phyloP scores from a whole-genome alignment of 2,888 invertebrate genomes.

The Xanthostigma xanthostigma region DNA sequence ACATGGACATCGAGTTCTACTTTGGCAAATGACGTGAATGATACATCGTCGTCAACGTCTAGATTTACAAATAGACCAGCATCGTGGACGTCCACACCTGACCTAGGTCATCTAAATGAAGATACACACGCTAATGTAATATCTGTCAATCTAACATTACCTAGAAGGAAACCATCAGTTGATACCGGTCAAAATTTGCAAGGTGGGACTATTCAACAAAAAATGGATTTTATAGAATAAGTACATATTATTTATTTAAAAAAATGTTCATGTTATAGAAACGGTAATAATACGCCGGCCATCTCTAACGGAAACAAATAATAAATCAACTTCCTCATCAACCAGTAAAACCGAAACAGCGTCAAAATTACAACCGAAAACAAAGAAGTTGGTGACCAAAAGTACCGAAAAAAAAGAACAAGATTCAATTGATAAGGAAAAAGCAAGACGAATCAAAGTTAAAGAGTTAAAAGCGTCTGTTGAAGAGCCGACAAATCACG shows the following conservation, averaged over 20 bases:
- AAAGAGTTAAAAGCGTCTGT: conserved; percentile 10
- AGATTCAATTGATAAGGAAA: conserved; percentile 23
- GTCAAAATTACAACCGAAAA: conserved; percentile 10
- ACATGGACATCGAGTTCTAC: conserved; percentile 4
- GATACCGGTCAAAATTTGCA: conserved; percentile 33
- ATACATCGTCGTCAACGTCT: neutral
- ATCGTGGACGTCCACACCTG: conserved; percentile 74
- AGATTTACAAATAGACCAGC: conserved; percentile 23
- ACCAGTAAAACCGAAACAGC: conserved; percentile 10
- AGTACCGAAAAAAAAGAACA: conserved; percentile 16
- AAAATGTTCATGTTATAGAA: too few relatives aligned
- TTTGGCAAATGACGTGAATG: neutral
- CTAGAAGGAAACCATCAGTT: conserved; percentile 45
- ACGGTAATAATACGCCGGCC: too few relatives aligned
- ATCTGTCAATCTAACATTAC: conserved; percentile 53
- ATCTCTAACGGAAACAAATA: too few relatives aligned
- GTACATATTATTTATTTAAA: neutral
- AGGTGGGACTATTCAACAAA: conserved; percentile 14
- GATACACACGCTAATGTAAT: conserved; percentile 42
- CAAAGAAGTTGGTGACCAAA: conserved; percentile 31
- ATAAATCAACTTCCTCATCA: neutral
- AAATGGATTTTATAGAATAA: neutral
- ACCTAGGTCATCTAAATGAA: conserved; percentile 49
- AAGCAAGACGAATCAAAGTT: conserved; percentile 16
- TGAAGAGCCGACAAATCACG: conserved; percentile 27